These are phyloP conservation scores for Leucoma salicis DNA, from an alignment of 2,888 invertebrate genomes.

Conservation along the genomic window DNA sequence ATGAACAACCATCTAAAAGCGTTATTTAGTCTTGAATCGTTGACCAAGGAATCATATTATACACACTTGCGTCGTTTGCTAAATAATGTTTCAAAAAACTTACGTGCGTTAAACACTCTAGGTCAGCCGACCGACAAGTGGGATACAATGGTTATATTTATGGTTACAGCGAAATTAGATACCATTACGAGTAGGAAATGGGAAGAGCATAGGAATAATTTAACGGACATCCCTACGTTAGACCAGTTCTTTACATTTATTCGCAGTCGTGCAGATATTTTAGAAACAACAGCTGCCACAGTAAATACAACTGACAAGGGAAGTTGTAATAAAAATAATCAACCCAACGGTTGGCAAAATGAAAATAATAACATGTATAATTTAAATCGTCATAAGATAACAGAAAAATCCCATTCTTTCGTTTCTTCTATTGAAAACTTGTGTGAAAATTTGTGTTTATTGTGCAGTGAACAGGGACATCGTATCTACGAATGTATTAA, in stretches of 20 bases:
- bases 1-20: constrained; percentile 1
- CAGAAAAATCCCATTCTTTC: neutral
- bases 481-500: constrained; percentile 1
- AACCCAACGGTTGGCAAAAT: neutral
- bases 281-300: neutral
- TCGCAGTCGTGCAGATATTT: constrained; percentile 1
- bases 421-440: neutral
- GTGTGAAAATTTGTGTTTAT: neutral
- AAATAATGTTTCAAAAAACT: neutral
- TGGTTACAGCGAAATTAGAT: constrained; percentile 1
- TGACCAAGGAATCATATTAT: neutral
- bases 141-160: constrained; percentile 3
- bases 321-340: neutral
- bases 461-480: constrained; percentile 1
- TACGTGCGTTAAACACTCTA: constrained; percentile 1
- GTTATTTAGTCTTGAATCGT: neutral
- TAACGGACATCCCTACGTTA: neutral
- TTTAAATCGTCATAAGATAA: neutral
- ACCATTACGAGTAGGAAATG: neutral
- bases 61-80: neutral
- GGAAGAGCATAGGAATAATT: constrained; percentile 1
- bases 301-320: no score
- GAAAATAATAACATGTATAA: neutral
- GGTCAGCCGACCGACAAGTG: constrained; percentile 3
- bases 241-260: neutral